Conservation (phyloP, 2,888 invertebrate genomes). For the Limenitis arthemis region DNA sequence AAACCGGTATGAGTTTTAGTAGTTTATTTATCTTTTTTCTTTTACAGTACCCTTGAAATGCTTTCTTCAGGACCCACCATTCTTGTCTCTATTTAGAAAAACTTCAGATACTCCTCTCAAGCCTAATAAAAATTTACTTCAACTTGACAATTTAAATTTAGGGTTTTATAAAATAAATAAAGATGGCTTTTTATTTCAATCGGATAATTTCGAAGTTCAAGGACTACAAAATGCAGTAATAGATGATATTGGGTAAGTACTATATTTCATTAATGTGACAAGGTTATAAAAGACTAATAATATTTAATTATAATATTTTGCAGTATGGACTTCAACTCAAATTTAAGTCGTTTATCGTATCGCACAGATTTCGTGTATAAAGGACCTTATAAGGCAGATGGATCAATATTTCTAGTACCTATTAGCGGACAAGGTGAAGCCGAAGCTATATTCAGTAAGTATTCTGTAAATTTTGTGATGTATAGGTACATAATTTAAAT, state of each 20-base stretch:
- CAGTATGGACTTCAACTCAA: slow-evolving; percentile 9
- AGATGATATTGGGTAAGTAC: background rate
- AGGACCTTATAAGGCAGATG: slow-evolving; percentile 5
- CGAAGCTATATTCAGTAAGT: slow-evolving; percentile 8
- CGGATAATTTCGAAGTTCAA: background rate
- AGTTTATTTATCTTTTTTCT: background rate
- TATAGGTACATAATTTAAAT: too few relatives aligned
- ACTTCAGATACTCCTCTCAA: background rate
- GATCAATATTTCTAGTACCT: slow-evolving; percentile 8
- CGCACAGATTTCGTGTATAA: slow-evolving; percentile 8
- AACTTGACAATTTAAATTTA: background rate
- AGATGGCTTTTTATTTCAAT: background rate
- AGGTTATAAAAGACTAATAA: background rate
- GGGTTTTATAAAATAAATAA: background rate
- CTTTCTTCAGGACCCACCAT: background rate
- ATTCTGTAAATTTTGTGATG: background rate
- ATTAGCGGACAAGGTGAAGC: slow-evolving; percentile 8
- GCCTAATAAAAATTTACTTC: background rate
- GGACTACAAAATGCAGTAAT: background rate
- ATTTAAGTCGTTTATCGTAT: slow-evolving; percentile 6
- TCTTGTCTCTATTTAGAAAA: background rate
- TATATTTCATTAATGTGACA: background rate
- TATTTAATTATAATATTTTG: background rate
- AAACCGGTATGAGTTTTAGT: too few relatives aligned
- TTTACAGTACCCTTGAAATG: slow-evolving; percentile 3